Conservation (phyloP, 2,888 invertebrate species). For the Cynaeus angustus region DNA sequence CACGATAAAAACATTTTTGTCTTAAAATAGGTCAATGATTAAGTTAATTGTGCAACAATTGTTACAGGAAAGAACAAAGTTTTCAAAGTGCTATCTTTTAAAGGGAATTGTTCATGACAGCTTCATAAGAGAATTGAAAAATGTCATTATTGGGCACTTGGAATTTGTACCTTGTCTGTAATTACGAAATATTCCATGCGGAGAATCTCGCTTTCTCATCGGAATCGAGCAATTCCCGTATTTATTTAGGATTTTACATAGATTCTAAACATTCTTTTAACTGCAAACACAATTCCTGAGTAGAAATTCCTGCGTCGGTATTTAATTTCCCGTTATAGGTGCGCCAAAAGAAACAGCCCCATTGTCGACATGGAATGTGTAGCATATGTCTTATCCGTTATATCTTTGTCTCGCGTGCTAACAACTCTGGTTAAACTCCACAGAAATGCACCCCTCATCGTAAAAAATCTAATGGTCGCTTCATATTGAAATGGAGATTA, state of each 20-base stretch:
- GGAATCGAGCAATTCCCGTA: constrained; percentile 2
- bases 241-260: constrained; percentile 36
- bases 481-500: constrained; percentile 12
- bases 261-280: constrained; percentile 37
- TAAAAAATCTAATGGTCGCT: constrained; percentile 13
- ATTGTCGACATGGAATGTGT: constrained; percentile 37
- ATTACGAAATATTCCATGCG: constrained; percentile 3
- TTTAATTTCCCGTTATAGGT: constrained; percentile 42
- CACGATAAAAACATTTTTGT: no score
- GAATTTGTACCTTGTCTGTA: background rate
- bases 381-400: constrained; percentile 10
- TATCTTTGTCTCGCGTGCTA: constrained; percentile 15
- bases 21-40: no score
- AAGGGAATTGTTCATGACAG: no score
- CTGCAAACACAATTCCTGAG: constrained; percentile 16
- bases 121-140: no score
- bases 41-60: no score
- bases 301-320: constrained; percentile 36
- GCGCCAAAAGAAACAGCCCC: constrained; percentile 36
- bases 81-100: no score
- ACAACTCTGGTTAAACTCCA: constrained; percentile 25
- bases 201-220: constrained; percentile 15
- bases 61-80: no score
- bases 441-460: constrained; percentile 15
- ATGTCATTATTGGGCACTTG: no score